A percentile compares a stretch with the other conserved stretches of the same genome.
These are phyloP conservation scores for Vombatus ursinus DNA, from an alignment of 2,113 vertebrate genomes.

Conservation along the genomic window DNA sequence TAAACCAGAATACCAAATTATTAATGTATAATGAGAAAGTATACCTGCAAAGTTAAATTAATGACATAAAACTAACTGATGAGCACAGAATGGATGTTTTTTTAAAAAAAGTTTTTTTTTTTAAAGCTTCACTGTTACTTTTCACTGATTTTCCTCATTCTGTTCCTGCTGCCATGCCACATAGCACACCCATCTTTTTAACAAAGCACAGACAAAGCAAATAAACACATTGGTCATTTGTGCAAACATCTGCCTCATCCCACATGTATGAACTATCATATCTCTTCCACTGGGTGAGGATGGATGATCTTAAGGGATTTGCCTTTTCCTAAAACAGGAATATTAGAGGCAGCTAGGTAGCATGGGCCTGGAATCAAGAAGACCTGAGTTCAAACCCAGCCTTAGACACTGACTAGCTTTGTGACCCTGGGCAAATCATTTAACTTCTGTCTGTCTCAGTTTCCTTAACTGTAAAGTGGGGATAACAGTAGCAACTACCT, in stretches of 20 bases:
- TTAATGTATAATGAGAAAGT: background rate
- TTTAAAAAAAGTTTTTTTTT: background rate
- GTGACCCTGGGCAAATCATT: background rate
- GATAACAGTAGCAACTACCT: background rate
- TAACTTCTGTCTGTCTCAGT: background rate
- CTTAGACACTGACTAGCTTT: background rate
- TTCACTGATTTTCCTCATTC: background rate
- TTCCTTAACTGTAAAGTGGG: background rate
- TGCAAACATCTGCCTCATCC: background rate
- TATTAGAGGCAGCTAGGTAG: background rate
- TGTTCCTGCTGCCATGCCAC: background rate
- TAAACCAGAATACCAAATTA: background rate
- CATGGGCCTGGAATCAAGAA: background rate
- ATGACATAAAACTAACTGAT: background rate
- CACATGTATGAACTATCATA: background rate
- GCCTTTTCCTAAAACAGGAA: background rate
- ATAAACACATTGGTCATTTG: background rate
- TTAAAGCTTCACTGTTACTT: background rate
- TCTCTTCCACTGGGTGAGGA: background rate
- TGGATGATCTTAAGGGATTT: background rate
- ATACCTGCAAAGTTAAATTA: background rate
- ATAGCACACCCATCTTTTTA: background rate
- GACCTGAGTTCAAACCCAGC: background rate
- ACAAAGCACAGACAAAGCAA: background rate
- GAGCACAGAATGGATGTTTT: background rate